phyloP scores from a whole-genome alignment of 2,113 vertebrate species.

The Leucoraja erinaceus region DNA sequence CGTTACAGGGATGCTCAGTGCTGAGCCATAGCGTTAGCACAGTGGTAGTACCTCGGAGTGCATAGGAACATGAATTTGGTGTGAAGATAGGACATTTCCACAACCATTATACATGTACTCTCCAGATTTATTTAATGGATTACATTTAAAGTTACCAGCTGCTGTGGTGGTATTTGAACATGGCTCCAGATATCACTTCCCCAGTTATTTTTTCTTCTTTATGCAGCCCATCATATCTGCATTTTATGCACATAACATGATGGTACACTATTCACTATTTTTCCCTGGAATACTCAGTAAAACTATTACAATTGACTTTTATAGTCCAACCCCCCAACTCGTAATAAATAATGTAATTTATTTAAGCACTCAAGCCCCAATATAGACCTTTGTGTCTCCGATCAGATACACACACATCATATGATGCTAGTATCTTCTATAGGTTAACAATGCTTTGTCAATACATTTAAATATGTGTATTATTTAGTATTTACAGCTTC shows the following conservation, averaged over 20 bases:
- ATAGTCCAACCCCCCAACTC: background rate
- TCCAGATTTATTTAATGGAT: too few relatives aligned
- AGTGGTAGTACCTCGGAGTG: too few relatives aligned
- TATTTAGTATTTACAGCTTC: background rate
- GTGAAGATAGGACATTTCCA: too few relatives aligned
- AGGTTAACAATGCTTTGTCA: background rate
- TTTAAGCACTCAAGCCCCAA: background rate
- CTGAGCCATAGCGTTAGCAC: too few relatives aligned
- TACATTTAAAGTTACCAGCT: too few relatives aligned
- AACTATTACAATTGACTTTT: background rate
- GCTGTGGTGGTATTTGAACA: too few relatives aligned
- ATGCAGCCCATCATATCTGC: background rate
- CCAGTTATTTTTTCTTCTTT: background rate
- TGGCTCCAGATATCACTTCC: background rate
- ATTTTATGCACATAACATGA: background rate
- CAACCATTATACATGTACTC: too few relatives aligned
- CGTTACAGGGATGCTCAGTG: too few relatives aligned
- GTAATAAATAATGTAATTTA: background rate
- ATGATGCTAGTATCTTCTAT: background rate
- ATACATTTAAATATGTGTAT: background rate
- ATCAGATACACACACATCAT: background rate
- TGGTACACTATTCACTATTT: background rate
- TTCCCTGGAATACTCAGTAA: background rate
- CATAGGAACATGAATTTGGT: too few relatives aligned
- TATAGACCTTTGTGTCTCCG: background rate